Evolutionary conservation across 2,888 invertebrate species (phyloP), one percentile per base, ranked within the genome.

Genomic region (Ashinkailepas kermadecensis): DNA sequence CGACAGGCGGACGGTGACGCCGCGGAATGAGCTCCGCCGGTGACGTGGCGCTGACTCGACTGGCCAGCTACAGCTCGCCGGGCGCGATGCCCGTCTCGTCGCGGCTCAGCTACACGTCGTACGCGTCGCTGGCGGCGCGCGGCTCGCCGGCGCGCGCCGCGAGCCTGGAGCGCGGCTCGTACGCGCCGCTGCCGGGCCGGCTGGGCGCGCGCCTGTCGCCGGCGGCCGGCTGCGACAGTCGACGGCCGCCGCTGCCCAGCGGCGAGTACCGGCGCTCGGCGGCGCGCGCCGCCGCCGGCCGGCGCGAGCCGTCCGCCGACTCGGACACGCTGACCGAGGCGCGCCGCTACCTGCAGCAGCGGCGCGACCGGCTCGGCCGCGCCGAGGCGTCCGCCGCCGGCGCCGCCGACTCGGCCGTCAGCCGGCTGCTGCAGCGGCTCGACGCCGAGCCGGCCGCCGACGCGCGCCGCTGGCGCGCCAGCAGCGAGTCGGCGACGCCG

Each of bases 231-330:
- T 25, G 67, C 15, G 15, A 9, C 39, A 18, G 39, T 54, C 39
- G 70, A 15, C 70, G 70, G 70, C 70, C 70, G 70, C 70, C 70
- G 70, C 70, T 70, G 54, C 70, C 70, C 39, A 18, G 39, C 39
- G 2, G 18, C 39, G 70, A 70, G 13, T 12, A 11, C 15, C 70
- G 70, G 39, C 70, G 70, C 15, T 12, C 70, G 12, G 18, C 70
- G 18, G 18, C 70, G 15, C 70, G 70, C 4, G 70, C 70, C 54
- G 39, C 70, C 4, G 39, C 70, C 13, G 70, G 25, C 3, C 70
- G 70, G 15, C 25, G 25, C 39, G 70, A 25, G 9, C 7, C 39
- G 39, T 54, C 70, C 54, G 18, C 25, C 12, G 25, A 25, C 4
- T 1, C 67, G 13, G 70, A 39, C 70, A n/a, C 70, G 18, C 70